Percentiles rank a stretch among this genome's conserved stretches.
Conservation (phyloP, 2,888 invertebrate species). For the Agapostemon virescens region DNA sequence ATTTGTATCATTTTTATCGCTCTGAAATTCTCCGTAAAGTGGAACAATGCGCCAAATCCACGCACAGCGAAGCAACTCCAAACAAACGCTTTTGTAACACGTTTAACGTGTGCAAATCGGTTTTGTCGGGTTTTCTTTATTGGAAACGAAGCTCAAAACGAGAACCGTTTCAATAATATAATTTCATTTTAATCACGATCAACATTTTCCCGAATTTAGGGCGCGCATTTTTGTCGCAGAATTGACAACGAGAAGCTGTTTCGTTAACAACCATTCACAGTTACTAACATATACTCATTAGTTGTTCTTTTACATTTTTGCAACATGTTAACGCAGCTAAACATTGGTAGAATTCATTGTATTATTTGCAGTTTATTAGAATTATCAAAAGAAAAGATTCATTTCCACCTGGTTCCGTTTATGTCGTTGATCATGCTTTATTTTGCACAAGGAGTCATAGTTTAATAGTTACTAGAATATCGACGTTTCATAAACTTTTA, state of each 20-base stretch:
- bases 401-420: too few species aligned
- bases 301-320: not conserved
- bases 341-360: too few species aligned
- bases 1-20: not conserved
- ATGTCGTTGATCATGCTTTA: too few species aligned
- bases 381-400: too few species aligned
- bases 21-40: not conserved
- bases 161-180: not conserved
- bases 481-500: too few species aligned
- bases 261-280: slow-evolving; percentile 1
- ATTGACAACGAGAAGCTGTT: not conserved
- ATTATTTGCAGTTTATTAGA: too few species aligned
- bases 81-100: not conserved
- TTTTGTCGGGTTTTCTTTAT: slow-evolving; percentile 2
- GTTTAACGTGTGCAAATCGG: too few species aligned
- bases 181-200: not conserved
- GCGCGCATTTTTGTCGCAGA: not conserved
- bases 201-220: not conserved
- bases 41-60: not conserved
- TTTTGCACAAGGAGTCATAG: too few species aligned
- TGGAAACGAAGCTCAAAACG: not conserved
- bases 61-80: not conserved
- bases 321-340: too few species aligned
- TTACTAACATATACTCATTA: not conserved
- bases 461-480: too few species aligned